Evolutionary conservation across 2,888 invertebrate genomes (phyloP).

Genomic region (Macrosiphum euphorbiae): DNA sequence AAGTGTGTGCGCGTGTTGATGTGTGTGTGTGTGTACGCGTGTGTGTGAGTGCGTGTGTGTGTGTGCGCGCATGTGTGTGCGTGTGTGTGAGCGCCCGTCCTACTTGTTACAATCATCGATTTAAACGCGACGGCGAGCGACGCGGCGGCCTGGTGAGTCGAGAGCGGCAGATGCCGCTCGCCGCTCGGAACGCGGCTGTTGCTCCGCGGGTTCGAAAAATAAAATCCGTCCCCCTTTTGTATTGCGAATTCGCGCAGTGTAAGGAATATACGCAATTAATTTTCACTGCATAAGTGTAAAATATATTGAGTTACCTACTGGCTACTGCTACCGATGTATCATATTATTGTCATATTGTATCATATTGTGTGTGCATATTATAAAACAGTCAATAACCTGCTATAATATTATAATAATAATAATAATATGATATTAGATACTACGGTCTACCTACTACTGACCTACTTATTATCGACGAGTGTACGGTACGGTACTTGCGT

Average conservation of each 20-base stretch:
- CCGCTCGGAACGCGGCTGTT: background rate
- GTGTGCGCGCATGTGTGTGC: background rate
- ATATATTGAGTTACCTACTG: background rate
- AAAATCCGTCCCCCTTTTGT: background rate
- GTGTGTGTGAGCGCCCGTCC: background rate
- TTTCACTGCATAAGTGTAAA: background rate
- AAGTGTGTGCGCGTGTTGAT: background rate
- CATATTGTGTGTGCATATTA: background rate
- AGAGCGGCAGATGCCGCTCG: background rate
- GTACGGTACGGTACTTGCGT: background rate
- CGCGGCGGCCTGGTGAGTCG: background rate
- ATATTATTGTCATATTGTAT: background rate
- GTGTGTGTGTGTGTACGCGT: background rate
- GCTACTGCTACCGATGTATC: background rate
- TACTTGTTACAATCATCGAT: constrained; percentile 4
- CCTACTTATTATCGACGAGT: background rate
- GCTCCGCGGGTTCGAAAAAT: background rate
- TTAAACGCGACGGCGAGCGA: background rate
- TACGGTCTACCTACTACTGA: background rate
- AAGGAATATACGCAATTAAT: background rate
- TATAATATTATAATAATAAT: background rate
- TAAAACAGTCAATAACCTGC: background rate
- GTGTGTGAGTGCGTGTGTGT: background rate
- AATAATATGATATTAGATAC: background rate
- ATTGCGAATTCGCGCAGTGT: background rate